Percentiles rank a stretch among this genome's conserved stretches.
Conservation (phyloP, 2,113 vertebrate species). For the Thunnus thynnus region DNA sequence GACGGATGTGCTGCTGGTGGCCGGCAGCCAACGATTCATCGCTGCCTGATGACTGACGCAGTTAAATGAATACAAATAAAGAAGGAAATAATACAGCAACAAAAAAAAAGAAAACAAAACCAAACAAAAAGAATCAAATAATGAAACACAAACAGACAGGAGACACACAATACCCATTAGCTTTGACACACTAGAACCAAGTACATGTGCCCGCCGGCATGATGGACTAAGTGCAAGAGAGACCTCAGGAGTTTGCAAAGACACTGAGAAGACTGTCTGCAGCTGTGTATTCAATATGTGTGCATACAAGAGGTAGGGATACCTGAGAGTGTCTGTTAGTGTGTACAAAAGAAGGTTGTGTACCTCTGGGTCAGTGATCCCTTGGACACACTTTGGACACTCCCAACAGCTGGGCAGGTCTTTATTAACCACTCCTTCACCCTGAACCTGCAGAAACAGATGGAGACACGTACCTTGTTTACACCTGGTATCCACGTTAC, state of each 20-base stretch:
- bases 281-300: not conserved
- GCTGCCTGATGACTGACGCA: slow-evolving; percentile 83
- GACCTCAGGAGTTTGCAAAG: not conserved
- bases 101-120: slow-evolving; percentile 7
- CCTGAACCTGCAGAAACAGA: slow-evolving; percentile 86
- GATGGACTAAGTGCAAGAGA: slow-evolving; percentile 8
- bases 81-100: slow-evolving; percentile 23
- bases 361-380: slow-evolving; percentile 88
- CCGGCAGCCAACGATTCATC: slow-evolving; percentile 74
- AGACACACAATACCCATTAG: slow-evolving; percentile 62
- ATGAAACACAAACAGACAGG: slow-evolving; percentile 35
- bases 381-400: slow-evolving; percentile 95
- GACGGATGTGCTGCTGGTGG: slow-evolving; percentile 69
- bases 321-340: slow-evolving; percentile 8
- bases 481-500: not conserved
- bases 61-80: slow-evolving; percentile 39
- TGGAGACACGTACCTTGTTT: not conserved
- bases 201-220: slow-evolving; percentile 8
- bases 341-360: not conserved
- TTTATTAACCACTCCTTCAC: slow-evolving; percentile 94
- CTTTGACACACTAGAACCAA: slow-evolving; percentile 20
- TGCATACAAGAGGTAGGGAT: not conserved
- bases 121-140: slow-evolving; percentile 4
- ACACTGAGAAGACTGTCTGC: not conserved
- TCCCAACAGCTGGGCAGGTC: slow-evolving; percentile 99